These are phyloP conservation scores for Ptychodera flava DNA, from an alignment of 35 echinoderm and acorn worm species.

Conservation along the genomic window DNA sequence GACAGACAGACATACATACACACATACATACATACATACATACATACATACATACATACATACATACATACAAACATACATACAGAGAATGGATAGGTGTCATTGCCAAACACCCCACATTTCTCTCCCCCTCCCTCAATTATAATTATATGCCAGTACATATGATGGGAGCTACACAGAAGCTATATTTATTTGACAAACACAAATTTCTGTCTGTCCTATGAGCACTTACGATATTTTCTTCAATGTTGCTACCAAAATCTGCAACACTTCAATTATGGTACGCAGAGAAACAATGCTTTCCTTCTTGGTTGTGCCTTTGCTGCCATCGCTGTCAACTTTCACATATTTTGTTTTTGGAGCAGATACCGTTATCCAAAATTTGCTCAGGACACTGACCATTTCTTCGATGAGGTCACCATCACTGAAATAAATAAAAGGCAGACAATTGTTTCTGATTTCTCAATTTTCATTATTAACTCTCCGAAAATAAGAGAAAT, in stretches of 20 bases:
- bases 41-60: neutral
- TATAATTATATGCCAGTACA: neutral
- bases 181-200: neutral
- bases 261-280: neutral
- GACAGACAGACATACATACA: neutral
- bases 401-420: neutral
- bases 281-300: neutral
- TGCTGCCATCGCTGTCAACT: neutral
- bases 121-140: too few species aligned
- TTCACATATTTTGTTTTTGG: neutral
- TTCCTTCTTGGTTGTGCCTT: neutral
- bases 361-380: neutral
- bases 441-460: neutral
- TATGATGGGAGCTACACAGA: neutral
- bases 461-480: neutral
- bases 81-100: neutral
- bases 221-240: neutral
- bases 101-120: too few species aligned
- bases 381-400: neutral
- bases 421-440: neutral
- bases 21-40: neutral
- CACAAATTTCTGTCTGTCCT: neutral
- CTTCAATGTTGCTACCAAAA: neutral
- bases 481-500: neutral
- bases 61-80: neutral